These are phyloP conservation scores for Platichthys flesus DNA, from an alignment of 2,113 vertebrate species.

Conservation along the genomic window DNA sequence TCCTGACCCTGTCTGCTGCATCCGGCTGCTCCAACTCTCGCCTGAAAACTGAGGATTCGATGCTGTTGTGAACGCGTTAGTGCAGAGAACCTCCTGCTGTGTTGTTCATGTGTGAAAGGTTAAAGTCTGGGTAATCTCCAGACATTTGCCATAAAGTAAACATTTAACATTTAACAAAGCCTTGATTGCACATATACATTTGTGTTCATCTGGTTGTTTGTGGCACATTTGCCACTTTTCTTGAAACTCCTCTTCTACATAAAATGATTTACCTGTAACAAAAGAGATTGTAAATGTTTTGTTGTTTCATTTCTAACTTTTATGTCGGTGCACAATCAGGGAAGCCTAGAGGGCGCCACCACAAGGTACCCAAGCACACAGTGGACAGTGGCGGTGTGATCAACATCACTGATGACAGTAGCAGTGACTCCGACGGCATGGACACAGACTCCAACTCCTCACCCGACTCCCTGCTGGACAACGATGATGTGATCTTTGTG, in stretches of 20 bases:
- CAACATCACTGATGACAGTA: constrained; percentile 95
- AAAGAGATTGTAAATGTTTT: no score
- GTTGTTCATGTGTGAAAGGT: no score
- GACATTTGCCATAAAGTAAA: no score
- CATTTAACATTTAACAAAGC: neutral
- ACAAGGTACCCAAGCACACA: constrained; percentile 81
- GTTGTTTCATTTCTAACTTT: no score
- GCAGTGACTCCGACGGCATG: constrained; percentile 91
- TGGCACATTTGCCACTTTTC: neutral
- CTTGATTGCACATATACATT: neutral
- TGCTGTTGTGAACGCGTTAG: no score
- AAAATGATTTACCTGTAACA: neutral
- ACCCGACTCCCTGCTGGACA: constrained; percentile 91
- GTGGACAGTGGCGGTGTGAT: constrained; percentile 83
- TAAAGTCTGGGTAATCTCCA: no score
- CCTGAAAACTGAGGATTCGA: no score
- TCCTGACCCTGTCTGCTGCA: no score
- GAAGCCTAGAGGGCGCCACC: constrained; percentile 83
- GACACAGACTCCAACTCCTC: constrained; percentile 97
- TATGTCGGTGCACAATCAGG: constrained; percentile 73
- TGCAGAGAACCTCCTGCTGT: no score
- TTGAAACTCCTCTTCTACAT: neutral
- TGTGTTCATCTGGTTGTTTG: neutral
- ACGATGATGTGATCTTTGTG: constrained; percentile 91
- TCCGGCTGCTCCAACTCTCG: no score